Percentiles rank a stretch among this genome's conserved stretches.
Evolutionary conservation across 2,113 vertebrate species (phyloP).

Genomic region (Oenanthe melanoleuca): DNA sequence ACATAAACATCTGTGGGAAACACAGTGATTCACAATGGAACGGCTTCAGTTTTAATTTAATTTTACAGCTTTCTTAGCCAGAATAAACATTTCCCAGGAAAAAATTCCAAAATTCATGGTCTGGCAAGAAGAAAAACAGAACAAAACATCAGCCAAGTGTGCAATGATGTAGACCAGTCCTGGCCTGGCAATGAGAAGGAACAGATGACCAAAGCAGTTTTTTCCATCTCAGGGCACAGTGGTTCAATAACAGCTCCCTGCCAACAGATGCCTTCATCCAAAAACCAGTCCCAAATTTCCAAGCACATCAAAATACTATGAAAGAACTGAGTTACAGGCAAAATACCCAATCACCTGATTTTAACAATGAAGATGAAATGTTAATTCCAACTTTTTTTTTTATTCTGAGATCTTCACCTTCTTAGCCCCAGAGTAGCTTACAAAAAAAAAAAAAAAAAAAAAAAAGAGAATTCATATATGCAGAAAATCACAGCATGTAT

Average conservation of each 20-base stretch:
- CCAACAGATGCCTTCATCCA: background rate
- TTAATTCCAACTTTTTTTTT: background rate
- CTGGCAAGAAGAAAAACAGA: slow-evolving; percentile 3
- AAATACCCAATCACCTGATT: background rate
- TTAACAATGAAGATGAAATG: background rate
- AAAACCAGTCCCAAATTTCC: background rate
- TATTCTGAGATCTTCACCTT: background rate
- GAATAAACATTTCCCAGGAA: background rate
- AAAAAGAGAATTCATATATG: too few species aligned
- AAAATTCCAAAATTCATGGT: background rate
- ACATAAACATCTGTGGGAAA: background rate
- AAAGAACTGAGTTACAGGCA: background rate
- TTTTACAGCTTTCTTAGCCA: slow-evolving; percentile 25
- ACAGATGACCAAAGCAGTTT: slow-evolving; percentile 17
- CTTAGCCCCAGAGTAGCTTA: background rate
- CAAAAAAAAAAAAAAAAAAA: background rate
- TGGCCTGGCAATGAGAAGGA: background rate
- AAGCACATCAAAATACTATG: background rate
- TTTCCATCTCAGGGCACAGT: background rate
- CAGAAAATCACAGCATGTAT: background rate
- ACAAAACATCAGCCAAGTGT: slow-evolving; percentile 4
- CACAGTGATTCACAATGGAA: background rate
- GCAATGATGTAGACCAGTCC: slow-evolving; percentile 17
- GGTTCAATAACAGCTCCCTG: background rate
- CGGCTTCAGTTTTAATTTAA: slow-evolving; percentile 6